Base-by-base conservation (phyloP, 2,888 invertebrate species). In the Parnassius mnemosyne region DNA sequence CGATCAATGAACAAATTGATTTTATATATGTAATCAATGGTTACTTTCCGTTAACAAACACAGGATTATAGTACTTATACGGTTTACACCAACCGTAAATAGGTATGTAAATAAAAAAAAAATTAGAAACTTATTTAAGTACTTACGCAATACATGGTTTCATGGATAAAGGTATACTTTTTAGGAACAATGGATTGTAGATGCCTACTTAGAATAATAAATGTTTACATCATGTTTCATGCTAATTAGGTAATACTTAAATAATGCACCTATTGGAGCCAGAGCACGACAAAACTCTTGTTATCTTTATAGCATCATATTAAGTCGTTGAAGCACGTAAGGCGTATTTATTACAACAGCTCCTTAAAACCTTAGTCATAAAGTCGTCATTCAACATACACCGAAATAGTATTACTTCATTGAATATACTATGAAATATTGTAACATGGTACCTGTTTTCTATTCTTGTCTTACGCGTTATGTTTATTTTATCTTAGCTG, bases 401-500 rank as follows among this genome's bases (percentile, higher is more conserved):
- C 16, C n/a, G 13, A 10, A 16, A 50, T 58, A n/a, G n/a, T n/a
- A 41, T 42, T 51, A 25, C 42, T 57, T 50, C 43, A 53, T 47
- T 9, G 57, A 52, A 57, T 50, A 13, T 11, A 63, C 54, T 55
- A 57, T 57, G 51, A 46, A 58, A 58, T 55, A 52, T 63, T 25
- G 49, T 53, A 53, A 11, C 52, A 43, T 50, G 53, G 46, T 60
- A 58, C 53, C 76, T 71, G 58, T 47, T 66, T 60, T 66, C 56
- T 68, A 43, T 68, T 69, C 65, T 68, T 70, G 60, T 65, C 72
- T 69, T 64, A 20, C 67, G 66, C 55, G 73, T 61, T 42, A 75
- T 71, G 51, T 68, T 68, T 42, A 67, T 12, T 64, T 73, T 73
- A 41, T 71, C 69, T 60, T 75, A 73, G 55, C 75, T 75, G 64